Base-by-base conservation (phyloP, 2,797 vertebrate species). In the Pseudochirops cupreus region DNA sequence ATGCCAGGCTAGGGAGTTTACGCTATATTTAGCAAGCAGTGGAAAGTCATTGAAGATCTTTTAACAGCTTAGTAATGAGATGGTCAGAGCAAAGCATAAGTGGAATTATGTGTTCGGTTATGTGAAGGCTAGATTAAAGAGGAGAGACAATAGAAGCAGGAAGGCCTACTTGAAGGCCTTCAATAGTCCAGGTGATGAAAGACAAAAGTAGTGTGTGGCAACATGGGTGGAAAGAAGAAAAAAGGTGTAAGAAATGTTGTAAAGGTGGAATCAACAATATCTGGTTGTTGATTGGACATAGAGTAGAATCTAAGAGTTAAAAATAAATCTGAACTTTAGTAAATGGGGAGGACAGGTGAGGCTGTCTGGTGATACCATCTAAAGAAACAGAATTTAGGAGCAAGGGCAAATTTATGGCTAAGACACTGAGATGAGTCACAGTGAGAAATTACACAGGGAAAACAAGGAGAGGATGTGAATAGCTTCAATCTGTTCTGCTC, bases 391-490 rank as follows among this genome's bases (percentile, higher is more conserved):
- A 46, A 87, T 87, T 87, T 87, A 87, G 74, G 21, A 87, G 24
- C 39, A 87, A 46, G 74, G 24, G 74, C 39, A 87, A 87, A 87
- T 87, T 39, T 87, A 87, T 87, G 39, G 74, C 21, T 87, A 87
- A 46, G 74, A 87, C 31, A 50, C 39, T 26, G 21, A 87, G 74
- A 46, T 87, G 74, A 87, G 39, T 46, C 39, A 87, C 24, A 50
- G 24, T 87, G 74, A 87, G 58, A 87, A 94, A 92, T 4, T 21
- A 24, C 26, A 2, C 11, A 4, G 5, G 26, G 95, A 93, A 91
- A 93, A 94, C 92, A 52, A 31, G 31, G 95, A 82, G 29, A 56
- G n/a, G 94, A 5, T 93, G 58, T 94, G 62, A 94, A 95, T 95
- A 82, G 21, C 50, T 55, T 95, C 91, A 13, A 18, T 90, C 96